Evolutionary conservation across 1,140 invertebrate genomes (phyloP).

Genomic region (Bathynomus jamesi): DNA sequence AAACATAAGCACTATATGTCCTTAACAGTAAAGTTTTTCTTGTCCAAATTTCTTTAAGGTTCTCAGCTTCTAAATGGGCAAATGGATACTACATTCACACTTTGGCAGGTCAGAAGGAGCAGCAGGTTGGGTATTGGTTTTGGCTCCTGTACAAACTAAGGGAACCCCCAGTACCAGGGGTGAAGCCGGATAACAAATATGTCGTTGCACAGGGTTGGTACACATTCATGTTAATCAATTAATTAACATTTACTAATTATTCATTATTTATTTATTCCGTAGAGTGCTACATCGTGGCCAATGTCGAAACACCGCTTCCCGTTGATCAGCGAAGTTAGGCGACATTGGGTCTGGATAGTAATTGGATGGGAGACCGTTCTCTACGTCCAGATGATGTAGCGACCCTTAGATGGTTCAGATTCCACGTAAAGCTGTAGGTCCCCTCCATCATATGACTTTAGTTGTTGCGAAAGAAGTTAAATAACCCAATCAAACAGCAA

Average conservation of each 20-base stretch:
- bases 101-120: slow-evolving; percentile 71
- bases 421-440: too few species aligned
- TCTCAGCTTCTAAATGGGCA: slow-evolving; percentile 74
- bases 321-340: not conserved
- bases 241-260: not conserved
- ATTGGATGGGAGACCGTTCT: too few species aligned
- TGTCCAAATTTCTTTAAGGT: too few species aligned
- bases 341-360: too few species aligned
- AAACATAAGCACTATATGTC: too few species aligned
- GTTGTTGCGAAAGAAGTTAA: too few species aligned
- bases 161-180: slow-evolving; percentile 61
- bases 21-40: too few species aligned
- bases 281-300: not conserved
- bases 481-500: not conserved
- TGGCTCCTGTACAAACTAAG: slow-evolving; percentile 74
- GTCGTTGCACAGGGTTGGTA: slow-evolving; percentile 70
- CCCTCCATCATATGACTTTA: too few species aligned
- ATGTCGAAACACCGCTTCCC: not conserved
- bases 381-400: too few species aligned
- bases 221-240: not conserved
- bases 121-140: slow-evolving; percentile 77
- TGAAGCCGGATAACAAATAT: slow-evolving; percentile 70
- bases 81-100: slow-evolving; percentile 85
- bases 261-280: not conserved
- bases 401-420: too few species aligned